A percentile compares a stretch with the other conserved stretches of the same genome.
phyloP scores from a whole-genome alignment of 2,113 vertebrate species.

The Nycticryphes semicollaris region DNA sequence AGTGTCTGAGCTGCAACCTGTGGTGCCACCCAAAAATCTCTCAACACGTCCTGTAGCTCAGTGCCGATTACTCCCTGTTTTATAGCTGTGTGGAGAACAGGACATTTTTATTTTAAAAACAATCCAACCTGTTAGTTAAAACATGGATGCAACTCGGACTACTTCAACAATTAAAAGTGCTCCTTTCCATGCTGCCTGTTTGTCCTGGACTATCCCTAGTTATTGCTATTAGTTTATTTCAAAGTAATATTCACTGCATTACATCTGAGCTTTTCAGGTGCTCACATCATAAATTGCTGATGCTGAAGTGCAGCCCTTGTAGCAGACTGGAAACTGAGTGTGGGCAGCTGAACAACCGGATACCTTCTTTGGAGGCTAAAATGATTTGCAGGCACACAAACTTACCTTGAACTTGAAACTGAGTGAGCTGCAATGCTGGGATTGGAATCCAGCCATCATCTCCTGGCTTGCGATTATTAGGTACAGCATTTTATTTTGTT shows the following conservation, averaged over 20 bases:
- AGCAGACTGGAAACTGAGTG: background rate
- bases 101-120: background rate
- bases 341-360: background rate
- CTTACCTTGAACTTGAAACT: background rate
- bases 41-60: background rate
- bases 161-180: background rate
- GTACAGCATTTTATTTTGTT: background rate
- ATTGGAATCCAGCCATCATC: background rate
- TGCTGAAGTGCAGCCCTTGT: background rate
- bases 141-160: background rate
- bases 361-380: background rate
- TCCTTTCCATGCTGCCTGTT: background rate
- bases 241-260: background rate
- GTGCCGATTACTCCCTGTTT: background rate
- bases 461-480: background rate
- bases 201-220: background rate
- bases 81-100: background rate
- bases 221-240: background rate
- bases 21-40: background rate
- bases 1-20: background rate
- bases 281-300: accelerated
- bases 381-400: background rate
- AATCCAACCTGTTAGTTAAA: background rate
- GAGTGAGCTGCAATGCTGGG: background rate
- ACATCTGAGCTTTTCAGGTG: background rate